These are phyloP conservation scores for Characodon lateralis DNA, from an alignment of 2,797 vertebrate species.

Conservation along the genomic window DNA sequence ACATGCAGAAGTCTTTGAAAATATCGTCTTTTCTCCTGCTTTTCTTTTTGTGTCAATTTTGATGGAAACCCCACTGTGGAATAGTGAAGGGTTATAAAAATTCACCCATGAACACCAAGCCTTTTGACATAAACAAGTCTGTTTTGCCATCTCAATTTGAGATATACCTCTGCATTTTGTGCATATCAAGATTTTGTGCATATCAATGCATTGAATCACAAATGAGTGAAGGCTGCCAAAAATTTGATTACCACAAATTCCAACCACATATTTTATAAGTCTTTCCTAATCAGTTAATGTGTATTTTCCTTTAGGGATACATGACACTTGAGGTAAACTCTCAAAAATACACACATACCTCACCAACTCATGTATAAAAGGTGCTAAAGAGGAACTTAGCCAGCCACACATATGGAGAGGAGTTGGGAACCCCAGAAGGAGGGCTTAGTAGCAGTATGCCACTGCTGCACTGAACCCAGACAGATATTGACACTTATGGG, in stretches of 20 bases:
- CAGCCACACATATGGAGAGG: constrained; percentile 49
- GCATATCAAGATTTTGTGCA: constrained; percentile 5
- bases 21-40: constrained; percentile 7
- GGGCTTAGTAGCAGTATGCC: constrained; percentile 52
- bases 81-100: constrained; percentile 12
- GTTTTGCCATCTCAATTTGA: constrained; percentile 1
- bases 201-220: constrained; percentile 11
- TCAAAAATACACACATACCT: neutral
- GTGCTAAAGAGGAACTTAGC: constrained; percentile 34
- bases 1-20: constrained; percentile 29
- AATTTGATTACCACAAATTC: constrained; percentile 13
- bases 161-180: neutral
- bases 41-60: constrained; percentile 4
- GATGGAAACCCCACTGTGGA: neutral
- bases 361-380: constrained; percentile 16
- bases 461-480: constrained; percentile 47
- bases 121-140: constrained; percentile 26
- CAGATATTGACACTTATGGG: constrained; percentile 57
- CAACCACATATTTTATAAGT: constrained; percentile 2
- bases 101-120: neutral
- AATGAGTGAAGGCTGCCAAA: neutral
- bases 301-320: neutral
- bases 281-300: neutral
- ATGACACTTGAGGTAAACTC: constrained; percentile 30
- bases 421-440: constrained; percentile 41